Evolutionary conservation across 2,797 vertebrate species (phyloP).

Genomic region (Micropoecilia bifurca): DNA sequence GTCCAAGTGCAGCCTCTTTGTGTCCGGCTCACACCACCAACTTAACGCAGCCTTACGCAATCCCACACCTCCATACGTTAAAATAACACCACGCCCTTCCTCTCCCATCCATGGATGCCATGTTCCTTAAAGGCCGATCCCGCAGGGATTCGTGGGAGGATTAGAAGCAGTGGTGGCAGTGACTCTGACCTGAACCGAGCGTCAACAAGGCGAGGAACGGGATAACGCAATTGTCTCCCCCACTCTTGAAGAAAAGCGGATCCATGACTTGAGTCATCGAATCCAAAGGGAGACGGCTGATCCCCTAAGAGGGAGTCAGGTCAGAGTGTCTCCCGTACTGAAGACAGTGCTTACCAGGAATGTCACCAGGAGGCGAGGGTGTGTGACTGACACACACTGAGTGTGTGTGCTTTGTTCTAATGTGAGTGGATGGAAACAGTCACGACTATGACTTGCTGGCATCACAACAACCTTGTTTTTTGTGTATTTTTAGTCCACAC

Average conservation of each 20-base stretch:
- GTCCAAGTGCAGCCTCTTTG: slow-evolving; percentile 20
- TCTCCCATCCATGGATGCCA: slow-evolving; percentile 12
- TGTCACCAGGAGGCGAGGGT: slow-evolving; percentile 19
- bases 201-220: slow-evolving; percentile 24
- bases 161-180: slow-evolving; percentile 24
- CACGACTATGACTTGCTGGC: slow-evolving; percentile 7
- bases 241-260: slow-evolving; percentile 23
- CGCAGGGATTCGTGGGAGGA: slow-evolving; percentile 28
- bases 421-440: slow-evolving; percentile 13
- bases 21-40: slow-evolving; percentile 10
- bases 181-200: slow-evolving; percentile 23
- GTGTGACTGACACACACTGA: slow-evolving; percentile 33
- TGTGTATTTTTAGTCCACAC: not conserved
- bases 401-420: slow-evolving; percentile 13
- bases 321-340: slow-evolving; percentile 12
- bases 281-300: slow-evolving; percentile 18
- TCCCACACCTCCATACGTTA: slow-evolving; percentile 41
- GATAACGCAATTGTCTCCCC: slow-evolving; percentile 36
- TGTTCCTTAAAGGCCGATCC: slow-evolving; percentile 2
- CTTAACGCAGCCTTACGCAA: slow-evolving; percentile 18
- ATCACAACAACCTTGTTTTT: slow-evolving; percentile 16
- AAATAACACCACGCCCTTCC: slow-evolving; percentile 43
- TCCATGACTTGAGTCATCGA: slow-evolving; percentile 49
- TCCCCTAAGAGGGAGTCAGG: slow-evolving; percentile 11
- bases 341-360: slow-evolving; percentile 16